Percentiles rank a stretch among this genome's conserved stretches.
These are phyloP conservation scores for Drosophila rhopaloa DNA, from an alignment of 1,140 invertebrate genomes.

Conservation along the genomic window DNA sequence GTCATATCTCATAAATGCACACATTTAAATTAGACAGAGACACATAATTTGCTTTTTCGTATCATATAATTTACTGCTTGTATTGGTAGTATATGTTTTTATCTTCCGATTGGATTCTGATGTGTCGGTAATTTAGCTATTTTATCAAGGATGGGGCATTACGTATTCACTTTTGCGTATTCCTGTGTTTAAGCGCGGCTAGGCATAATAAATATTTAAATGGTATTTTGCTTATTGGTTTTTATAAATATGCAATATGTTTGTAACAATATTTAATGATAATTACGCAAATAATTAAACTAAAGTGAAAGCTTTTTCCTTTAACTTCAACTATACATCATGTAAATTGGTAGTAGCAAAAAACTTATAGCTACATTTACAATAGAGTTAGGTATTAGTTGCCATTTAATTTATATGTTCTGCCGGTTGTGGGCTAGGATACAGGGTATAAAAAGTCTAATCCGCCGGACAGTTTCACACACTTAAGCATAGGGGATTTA, in stretches of 20 bases:
- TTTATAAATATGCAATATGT: conserved; percentile 79
- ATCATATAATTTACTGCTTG: conserved; percentile 56
- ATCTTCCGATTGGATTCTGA: conserved; percentile 24
- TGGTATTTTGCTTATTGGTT: conserved; percentile 48
- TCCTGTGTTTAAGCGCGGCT: conserved; percentile 68
- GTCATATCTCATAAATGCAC: conserved; percentile 77
- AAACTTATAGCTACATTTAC: conserved; percentile 78
- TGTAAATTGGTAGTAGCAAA: conserved; percentile 83
- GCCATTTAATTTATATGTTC: conserved; percentile 28
- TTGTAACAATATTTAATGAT: conserved; percentile 79
- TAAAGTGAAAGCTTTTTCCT: conserved; percentile 81
- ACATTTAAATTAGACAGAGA: conserved; percentile 82
- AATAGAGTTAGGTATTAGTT: conserved; percentile 49
- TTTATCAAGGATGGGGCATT: conserved; percentile 44
- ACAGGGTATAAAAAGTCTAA: conserved; percentile 69
- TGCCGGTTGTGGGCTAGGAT: conserved; percentile 17
- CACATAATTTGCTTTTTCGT: conserved; percentile 64
- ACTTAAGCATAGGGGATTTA: conserved; percentile 59
- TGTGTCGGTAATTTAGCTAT: conserved; percentile 67
- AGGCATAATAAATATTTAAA: conserved; percentile 76
- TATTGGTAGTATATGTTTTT: conserved; percentile 31
- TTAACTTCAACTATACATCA: conserved; percentile 78
- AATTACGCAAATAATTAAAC: conserved; percentile 82
- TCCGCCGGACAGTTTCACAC: conserved; percentile 46
- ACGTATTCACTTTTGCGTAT: conserved; percentile 61